Evolutionary conservation across 1,140 invertebrate species (phyloP), one percentile per base, ranked within the genome.

Genomic region (fruit fly (Drosophila melanogaster)): DNA sequence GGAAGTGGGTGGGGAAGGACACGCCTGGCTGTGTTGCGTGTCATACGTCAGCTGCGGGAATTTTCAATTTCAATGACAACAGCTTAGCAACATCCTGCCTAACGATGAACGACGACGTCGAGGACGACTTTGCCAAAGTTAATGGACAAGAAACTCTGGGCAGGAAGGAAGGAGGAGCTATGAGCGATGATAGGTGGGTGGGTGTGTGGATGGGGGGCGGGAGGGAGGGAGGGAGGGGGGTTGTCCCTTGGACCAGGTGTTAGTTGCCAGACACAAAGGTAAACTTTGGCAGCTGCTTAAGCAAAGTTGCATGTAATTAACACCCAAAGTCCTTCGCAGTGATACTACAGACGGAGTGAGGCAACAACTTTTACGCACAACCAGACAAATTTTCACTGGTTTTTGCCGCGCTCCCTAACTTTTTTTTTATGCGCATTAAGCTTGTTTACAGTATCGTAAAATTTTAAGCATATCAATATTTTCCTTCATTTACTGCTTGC

Each of bases 41-140:
- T 87, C 80, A 89, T 84, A 77, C 79, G 84, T 89, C 84, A 89
- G 85, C 84, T 89, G 84, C 65, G 61, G 80, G 69, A 70, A 90
- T 84, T 89, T 89, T 90, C 79, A 87, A 83, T 87, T 87, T 79
- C 80, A 87, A 87, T 89, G 83, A 83, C 83, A 89, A 89, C 79
- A 87, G 81, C 79, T 86, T 81, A 87, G 61, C 65, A 87, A 78
- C 78, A 87, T 81, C 64, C 83, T 79, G 81, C 75, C 70, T 76
- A 69, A 77, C 73, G 73, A 77, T 65, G 73, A 66, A 51, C 72
- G 62, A 77, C 71, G 56, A 77, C 62, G 49, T 53, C 61, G 46
- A 46, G 41, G 54, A 81, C 53, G 61, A 54, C 66, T 70, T 64
- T 41, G 56, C 26, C 66, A 89, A 83, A 87, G 79, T 87, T 87